A percentile compares a stretch with the other conserved stretches of the same genome.
These are phyloP conservation scores for Spea multiplicata DNA, from an alignment of 2,113 vertebrate genomes.

Conservation along the genomic window DNA sequence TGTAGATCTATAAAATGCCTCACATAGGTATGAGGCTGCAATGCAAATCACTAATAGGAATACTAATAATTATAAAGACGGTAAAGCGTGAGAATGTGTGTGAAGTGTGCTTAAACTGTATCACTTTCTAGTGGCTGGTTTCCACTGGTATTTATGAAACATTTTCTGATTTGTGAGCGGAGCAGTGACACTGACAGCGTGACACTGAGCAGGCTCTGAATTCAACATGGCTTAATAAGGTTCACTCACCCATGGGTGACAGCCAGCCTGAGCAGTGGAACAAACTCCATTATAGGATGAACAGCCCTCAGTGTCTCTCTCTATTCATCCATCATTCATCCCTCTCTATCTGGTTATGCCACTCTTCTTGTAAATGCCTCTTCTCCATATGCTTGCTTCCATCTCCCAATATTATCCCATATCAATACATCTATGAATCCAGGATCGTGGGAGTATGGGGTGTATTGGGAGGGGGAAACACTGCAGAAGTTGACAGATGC, in stretches of 20 bases:
- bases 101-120: neutral
- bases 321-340: neutral
- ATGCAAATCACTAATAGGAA: no score
- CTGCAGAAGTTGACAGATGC: constrained; percentile 35
- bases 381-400: neutral
- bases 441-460: neutral
- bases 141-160: constrained; percentile 9
- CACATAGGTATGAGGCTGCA: no score
- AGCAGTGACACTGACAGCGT: constrained; percentile 22
- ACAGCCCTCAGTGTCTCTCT: neutral
- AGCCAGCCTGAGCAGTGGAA: neutral
- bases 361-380: neutral
- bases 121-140: constrained; percentile 12
- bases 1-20: no score
- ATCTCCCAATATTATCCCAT: neutral
- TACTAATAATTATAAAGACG: neutral
- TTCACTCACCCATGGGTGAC: constrained; percentile 8
- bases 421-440: neutral
- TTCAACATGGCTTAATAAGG: constrained; percentile 22
- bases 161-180: constrained; percentile 20
- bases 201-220: constrained; percentile 26
- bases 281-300: neutral
- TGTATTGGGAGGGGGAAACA: constrained; percentile 25
- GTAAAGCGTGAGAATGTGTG: neutral
- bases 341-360: neutral